Evolutionary conservation across 2,797 vertebrate genomes (phyloP).

Genomic region (Chloroceryle amazona): DNA sequence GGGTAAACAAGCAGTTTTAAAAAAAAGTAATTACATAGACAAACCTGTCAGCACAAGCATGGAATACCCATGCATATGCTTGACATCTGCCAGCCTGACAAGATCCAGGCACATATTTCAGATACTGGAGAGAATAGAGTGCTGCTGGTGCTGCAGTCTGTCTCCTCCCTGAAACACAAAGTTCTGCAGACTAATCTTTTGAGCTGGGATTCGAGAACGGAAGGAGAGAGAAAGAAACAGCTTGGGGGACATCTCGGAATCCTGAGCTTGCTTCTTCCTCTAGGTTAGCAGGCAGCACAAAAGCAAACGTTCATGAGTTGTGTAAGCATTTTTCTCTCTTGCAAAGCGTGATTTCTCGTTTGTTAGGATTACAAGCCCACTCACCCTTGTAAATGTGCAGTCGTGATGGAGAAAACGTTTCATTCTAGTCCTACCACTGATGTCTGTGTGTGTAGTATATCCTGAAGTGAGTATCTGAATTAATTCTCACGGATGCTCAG

Average conservation of each 20-base stretch:
- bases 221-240: background rate
- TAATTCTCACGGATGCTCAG: slow-evolving; percentile 32
- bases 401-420: background rate
- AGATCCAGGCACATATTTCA: slow-evolving; percentile 21
- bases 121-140: background rate
- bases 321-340: background rate
- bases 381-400: background rate
- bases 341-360: background rate
- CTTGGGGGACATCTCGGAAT: background rate
- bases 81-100: slow-evolving; percentile 36
- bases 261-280: background rate
- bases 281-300: background rate
- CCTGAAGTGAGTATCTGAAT: slow-evolving; percentile 41
- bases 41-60: background rate
- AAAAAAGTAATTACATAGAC: background rate
- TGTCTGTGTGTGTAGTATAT: background rate
- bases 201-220: background rate
- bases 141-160: background rate
- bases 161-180: background rate
- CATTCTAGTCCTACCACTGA: background rate
- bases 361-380: background rate
- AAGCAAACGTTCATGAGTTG: background rate
- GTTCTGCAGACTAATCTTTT: background rate
- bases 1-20: background rate
- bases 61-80: background rate